phyloP scores from a whole-genome alignment of 2,888 invertebrate genomes.

The Pharmacophagus antenor region DNA sequence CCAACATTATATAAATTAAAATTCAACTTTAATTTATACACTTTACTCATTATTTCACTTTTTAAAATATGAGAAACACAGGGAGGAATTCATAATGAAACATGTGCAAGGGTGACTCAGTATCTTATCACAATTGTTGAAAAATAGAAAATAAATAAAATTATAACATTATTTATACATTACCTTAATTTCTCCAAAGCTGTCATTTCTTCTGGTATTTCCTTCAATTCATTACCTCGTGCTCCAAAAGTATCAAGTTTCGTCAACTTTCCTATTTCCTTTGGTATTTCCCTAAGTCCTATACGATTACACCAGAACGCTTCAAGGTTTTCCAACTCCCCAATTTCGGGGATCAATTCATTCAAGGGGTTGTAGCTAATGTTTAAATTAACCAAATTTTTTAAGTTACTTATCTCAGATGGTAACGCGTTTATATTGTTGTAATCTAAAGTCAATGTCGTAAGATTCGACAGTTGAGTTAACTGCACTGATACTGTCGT shows the following conservation, averaged over 20 bases:
- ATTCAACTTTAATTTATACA: no score
- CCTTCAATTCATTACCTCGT: constrained; percentile 81
- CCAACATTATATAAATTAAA: no score
- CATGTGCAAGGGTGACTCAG: no score
- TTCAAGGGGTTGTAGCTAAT: constrained; percentile 84
- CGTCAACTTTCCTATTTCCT: constrained; percentile 81
- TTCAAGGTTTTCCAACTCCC: constrained; percentile 81
- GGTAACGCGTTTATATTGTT: constrained; percentile 83
- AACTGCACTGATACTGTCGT: constrained; percentile 71
- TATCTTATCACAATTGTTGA: no score
- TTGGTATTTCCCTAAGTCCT: constrained; percentile 79
- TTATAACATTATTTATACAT: background rate
- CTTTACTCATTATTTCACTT: no score
- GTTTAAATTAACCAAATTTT: constrained; percentile 82
- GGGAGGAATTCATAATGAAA: no score
- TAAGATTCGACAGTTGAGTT: constrained; percentile 77
- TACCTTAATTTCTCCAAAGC: constrained; percentile 79
- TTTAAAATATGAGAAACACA: no score
- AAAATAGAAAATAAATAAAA: background rate
- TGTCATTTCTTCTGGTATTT: constrained; percentile 81
- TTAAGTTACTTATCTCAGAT: constrained; percentile 79
- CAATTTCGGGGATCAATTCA: constrained; percentile 81
- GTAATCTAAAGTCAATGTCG: constrained; percentile 84
- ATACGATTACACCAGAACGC: constrained; percentile 85
- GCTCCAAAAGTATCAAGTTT: constrained; percentile 84